Evolutionary conservation across 2,797 vertebrate species (phyloP).

Genomic region (Centroberyx gerrardi): DNA sequence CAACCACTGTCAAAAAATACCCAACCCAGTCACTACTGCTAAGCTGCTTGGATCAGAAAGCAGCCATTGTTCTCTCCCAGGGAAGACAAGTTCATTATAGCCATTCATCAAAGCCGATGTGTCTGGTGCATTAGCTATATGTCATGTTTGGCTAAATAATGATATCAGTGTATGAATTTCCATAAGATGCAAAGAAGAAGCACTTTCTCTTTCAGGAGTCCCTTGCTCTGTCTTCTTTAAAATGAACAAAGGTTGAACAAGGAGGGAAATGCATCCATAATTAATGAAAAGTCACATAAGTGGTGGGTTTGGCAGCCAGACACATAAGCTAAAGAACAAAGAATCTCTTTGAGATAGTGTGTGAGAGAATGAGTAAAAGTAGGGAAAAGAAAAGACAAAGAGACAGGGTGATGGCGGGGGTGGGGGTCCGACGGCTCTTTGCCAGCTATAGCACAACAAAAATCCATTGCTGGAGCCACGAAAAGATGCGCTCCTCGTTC

Average conservation of each 20-base stretch:
- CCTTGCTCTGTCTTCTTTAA: conserved; percentile 56
- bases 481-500: conserved; percentile 66
- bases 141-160: conserved; percentile 65
- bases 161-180: conserved; percentile 64
- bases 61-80: conserved; percentile 52
- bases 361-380: conserved; percentile 6
- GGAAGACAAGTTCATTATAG: conserved; percentile 60
- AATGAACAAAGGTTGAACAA: conserved; percentile 59
- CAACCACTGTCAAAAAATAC: conserved; percentile 10
- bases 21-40: conserved; percentile 38
- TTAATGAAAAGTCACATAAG: conserved; percentile 76
- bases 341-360: conserved; percentile 47
- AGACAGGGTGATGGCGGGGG: conserved; percentile 20
- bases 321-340: conserved; percentile 62
- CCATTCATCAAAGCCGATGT: conserved; percentile 66
- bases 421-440: conserved; percentile 30
- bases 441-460: conserved; percentile 54
- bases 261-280: conserved; percentile 75
- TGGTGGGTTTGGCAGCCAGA: conserved; percentile 53
- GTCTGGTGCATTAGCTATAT: conserved; percentile 56
- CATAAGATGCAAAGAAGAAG: conserved; percentile 46
- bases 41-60: conserved; percentile 47
- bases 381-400: conserved; percentile 5
- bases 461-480: conserved; percentile 70
- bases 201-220: conserved; percentile 38